Conservation (phyloP, 2,113 vertebrate species). For the Nannospalax galili region DNA sequence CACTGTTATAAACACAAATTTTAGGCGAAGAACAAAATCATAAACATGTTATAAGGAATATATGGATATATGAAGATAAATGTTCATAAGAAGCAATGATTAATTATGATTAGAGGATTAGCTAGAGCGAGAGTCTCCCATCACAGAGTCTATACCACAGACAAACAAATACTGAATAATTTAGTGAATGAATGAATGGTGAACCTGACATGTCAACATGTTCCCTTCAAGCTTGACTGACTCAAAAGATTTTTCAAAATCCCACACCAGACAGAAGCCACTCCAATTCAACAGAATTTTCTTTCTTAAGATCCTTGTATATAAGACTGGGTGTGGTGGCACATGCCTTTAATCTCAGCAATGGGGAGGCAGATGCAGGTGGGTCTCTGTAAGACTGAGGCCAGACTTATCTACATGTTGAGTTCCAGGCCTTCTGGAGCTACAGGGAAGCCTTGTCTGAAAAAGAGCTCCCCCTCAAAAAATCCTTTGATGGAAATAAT, state of each 20-base stretch:
- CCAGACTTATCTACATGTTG: too few species aligned
- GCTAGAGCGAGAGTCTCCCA: background rate
- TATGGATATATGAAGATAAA: background rate
- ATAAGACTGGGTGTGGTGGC: background rate
- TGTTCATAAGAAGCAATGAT: background rate
- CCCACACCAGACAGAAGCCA: background rate
- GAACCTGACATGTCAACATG: slow-evolving; percentile 5
- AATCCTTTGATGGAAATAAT: background rate
- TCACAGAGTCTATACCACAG: background rate
- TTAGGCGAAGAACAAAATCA: background rate
- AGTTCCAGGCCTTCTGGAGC: too few species aligned
- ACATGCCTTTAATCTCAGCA: too few species aligned
- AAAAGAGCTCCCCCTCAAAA: too few species aligned
- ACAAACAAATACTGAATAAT: slow-evolving; percentile 52
- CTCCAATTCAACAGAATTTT: background rate
- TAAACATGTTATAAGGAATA: background rate
- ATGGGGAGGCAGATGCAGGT: too few species aligned
- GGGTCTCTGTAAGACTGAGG: too few species aligned
- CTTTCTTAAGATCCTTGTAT: slow-evolving; percentile 8
- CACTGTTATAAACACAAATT: background rate
- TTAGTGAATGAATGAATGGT: slow-evolving; percentile 36
- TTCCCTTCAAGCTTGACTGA: slow-evolving; percentile 43
- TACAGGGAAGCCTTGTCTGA: too few species aligned
- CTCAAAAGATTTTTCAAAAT: slow-evolving; percentile 25
- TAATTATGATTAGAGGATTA: slow-evolving; percentile 37